A percentile compares a stretch with the other conserved stretches of the same genome.
phyloP scores from a whole-genome alignment of 2,888 invertebrate genomes.

The Tineola bisselliella region DNA sequence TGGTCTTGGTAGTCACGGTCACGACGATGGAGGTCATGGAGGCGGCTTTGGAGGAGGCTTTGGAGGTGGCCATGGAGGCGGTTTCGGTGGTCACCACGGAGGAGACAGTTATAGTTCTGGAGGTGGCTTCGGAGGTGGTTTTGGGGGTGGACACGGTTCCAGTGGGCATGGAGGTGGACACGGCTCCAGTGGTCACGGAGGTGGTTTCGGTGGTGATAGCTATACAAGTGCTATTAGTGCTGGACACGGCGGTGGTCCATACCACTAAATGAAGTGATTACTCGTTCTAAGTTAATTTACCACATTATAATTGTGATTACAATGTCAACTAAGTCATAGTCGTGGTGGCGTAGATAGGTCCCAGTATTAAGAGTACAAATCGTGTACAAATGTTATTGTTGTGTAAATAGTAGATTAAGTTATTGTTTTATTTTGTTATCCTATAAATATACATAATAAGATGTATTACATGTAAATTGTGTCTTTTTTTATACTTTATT shows the following conservation, averaged over 20 bases:
- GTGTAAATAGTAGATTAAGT: slow-evolving; percentile 33
- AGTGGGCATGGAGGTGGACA: slow-evolving; percentile 21
- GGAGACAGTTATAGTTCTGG: slow-evolving; percentile 25
- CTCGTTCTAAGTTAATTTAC: not conserved
- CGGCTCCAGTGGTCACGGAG: slow-evolving; percentile 20
- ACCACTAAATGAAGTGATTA: slow-evolving; percentile 40
- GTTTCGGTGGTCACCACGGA: slow-evolving; percentile 21
- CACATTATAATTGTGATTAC: slow-evolving; percentile 1
- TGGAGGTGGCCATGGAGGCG: slow-evolving; percentile 20
- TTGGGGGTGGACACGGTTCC: slow-evolving; percentile 26
- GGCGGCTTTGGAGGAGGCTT: slow-evolving; percentile 24
- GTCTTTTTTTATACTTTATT: too few relatives aligned
- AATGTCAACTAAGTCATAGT: slow-evolving; percentile 52
- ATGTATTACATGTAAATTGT: too few relatives aligned
- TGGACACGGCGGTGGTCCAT: slow-evolving; percentile 60
- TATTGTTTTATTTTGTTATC: slow-evolving; percentile 34
- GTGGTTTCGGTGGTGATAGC: slow-evolving; percentile 40
- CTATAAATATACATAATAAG: slow-evolving; percentile 16
- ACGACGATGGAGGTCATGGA: slow-evolving; percentile 23
- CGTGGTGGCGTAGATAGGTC: slow-evolving; percentile 23
- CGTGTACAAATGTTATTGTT: slow-evolving; percentile 21
- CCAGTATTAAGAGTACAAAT: slow-evolving; percentile 34
- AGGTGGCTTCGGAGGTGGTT: slow-evolving; percentile 24
- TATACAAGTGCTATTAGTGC: slow-evolving; percentile 49
- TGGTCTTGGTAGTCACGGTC: slow-evolving; percentile 20